phyloP scores from a whole-genome alignment of 2,888 invertebrate genomes.

The Agelastica alni region DNA sequence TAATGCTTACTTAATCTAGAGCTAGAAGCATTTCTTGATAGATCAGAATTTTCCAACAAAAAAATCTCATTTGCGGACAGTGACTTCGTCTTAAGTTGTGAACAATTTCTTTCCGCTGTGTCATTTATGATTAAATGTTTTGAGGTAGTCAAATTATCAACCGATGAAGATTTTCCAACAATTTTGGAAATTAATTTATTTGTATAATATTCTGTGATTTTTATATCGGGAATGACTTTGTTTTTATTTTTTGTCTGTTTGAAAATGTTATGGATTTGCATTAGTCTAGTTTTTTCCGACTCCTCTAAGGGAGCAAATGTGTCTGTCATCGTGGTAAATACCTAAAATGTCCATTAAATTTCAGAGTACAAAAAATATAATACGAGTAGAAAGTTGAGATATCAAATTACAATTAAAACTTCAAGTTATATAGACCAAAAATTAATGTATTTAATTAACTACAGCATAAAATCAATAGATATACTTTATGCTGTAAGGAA shows the following conservation, averaged over 20 bases:
- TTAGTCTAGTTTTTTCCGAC: constrained; percentile 45
- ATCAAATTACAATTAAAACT: too few species aligned
- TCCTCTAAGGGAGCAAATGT: constrained; percentile 58
- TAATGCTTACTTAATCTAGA: constrained; percentile 39
- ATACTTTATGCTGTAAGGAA: too few species aligned
- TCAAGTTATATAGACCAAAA: too few species aligned
- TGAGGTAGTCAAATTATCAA: constrained; percentile 56
- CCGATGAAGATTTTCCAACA: constrained; percentile 58
- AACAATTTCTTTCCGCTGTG: constrained; percentile 5
- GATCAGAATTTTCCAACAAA: constrained; percentile 42
- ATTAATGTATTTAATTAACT: too few species aligned
- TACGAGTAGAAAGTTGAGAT: too few species aligned
- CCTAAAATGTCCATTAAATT: constrained; percentile 45
- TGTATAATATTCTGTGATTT: constrained; percentile 55
- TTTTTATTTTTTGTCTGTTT: constrained; percentile 53
- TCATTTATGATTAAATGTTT: constrained; percentile 33
- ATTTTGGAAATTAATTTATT: constrained; percentile 60
- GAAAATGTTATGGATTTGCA: constrained; percentile 58
- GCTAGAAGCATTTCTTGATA: constrained; percentile 46
- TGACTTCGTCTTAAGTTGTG: constrained; percentile 53
- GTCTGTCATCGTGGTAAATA: constrained; percentile 59
- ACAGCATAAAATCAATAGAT: too few species aligned
- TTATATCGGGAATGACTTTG: constrained; percentile 50
- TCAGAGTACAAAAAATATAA: too few species aligned
- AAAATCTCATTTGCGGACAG: constrained; percentile 59